phyloP scores from a whole-genome alignment of 2,797 vertebrate species.

The Gephyroberyx darwinii region DNA sequence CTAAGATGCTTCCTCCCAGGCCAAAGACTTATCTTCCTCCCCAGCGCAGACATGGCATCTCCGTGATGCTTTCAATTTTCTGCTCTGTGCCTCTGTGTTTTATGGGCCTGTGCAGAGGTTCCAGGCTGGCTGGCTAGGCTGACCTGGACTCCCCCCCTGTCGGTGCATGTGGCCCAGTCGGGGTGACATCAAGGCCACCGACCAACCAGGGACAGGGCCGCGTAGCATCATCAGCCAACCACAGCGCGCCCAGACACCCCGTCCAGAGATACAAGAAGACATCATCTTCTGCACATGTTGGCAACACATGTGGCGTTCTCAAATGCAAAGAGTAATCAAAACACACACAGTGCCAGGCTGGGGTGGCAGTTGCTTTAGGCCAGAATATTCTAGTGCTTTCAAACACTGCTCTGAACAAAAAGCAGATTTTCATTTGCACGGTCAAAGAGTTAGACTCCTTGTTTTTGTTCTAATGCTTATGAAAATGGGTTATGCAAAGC shows the following conservation, averaged over 20 bases:
- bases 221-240: slow-evolving; percentile 60
- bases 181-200: slow-evolving; percentile 77
- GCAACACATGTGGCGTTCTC: slow-evolving; percentile 45
- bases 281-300: slow-evolving; percentile 57
- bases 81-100: slow-evolving; percentile 84
- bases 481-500: slow-evolving; percentile 62
- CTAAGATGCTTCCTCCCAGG: slow-evolving; percentile 72
- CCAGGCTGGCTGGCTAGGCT: slow-evolving; percentile 75
- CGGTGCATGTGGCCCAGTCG: slow-evolving; percentile 58
- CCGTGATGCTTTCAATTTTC: slow-evolving; percentile 88
- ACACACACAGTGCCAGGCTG: slow-evolving; percentile 26
- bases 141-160: slow-evolving; percentile 68
- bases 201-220: slow-evolving; percentile 65
- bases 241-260: slow-evolving; percentile 42
- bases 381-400: slow-evolving; percentile 53
- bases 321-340: slow-evolving; percentile 55
- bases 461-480: slow-evolving; percentile 62
- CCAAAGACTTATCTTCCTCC: slow-evolving; percentile 78
- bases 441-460: slow-evolving; percentile 49
- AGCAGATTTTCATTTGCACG: slow-evolving; percentile 53
- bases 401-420: slow-evolving; percentile 56
- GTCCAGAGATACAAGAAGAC: slow-evolving; percentile 52
- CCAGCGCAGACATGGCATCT: slow-evolving; percentile 81
- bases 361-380: slow-evolving; percentile 53
- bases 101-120: slow-evolving; percentile 80